Conservation (phyloP, 2,888 invertebrate genomes). For the Magallana nippona region DNA sequence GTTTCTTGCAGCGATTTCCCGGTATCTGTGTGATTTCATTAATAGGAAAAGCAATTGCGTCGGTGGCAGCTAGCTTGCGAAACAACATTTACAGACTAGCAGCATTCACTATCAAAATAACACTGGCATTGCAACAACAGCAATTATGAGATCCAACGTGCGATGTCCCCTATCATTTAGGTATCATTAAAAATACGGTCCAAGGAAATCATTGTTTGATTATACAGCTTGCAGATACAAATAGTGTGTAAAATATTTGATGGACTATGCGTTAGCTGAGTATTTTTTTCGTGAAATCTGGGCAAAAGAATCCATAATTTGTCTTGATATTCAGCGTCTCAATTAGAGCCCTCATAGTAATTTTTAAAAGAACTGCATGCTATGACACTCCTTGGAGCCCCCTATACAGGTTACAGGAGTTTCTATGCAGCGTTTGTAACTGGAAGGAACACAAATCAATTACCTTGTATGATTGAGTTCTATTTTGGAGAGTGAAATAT, state of each 20-base stretch:
- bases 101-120: conserved; percentile 7
- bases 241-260: background rate
- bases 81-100: background rate
- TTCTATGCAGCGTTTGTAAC: background rate
- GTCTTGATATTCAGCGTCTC: background rate
- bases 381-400: background rate
- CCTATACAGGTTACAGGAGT: background rate
- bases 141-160: background rate
- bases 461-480: background rate
- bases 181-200: conserved; percentile 17
- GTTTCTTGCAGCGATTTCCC: background rate
- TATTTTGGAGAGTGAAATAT: background rate
- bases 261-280: background rate
- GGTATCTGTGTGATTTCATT: background rate
- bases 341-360: conserved; percentile 24
- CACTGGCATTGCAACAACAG: background rate
- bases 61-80: conserved; percentile 14
- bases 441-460: background rate
- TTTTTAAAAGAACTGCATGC: background rate
- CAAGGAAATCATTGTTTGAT: background rate
- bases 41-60: background rate
- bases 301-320: background rate
- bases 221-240: conserved; percentile 14
- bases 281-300: background rate
- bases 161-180: conserved; percentile 3